Conservation (phyloP, 2,113 vertebrate genomes). For the Fulica atra region DNA sequence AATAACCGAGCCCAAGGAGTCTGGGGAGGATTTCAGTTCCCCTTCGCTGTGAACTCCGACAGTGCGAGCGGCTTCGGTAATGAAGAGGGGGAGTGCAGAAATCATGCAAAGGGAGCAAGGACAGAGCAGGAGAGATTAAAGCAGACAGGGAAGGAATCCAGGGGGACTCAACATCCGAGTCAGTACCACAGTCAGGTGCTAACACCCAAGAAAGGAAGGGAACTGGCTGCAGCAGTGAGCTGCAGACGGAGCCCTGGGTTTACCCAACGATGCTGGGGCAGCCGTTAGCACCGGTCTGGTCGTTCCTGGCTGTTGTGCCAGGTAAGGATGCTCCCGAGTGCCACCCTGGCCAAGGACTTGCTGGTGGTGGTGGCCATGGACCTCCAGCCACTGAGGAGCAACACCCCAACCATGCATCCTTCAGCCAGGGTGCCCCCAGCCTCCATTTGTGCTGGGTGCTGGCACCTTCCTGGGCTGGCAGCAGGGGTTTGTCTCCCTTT, state of each 20-base stretch:
- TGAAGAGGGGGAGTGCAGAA: slow-evolving; percentile 66
- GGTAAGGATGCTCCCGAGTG: accelerated
- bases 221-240: not conserved
- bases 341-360: not conserved
- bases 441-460: not conserved
- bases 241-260: accelerated
- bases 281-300: accelerated
- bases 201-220: not conserved
- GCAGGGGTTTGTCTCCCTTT: not conserved
- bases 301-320: not conserved
- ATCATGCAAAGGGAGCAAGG: not conserved
- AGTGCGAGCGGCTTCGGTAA: not conserved
- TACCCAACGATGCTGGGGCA: accelerated
- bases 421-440: not conserved
- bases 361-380: accelerated
- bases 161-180: not conserved
- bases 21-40: not conserved
- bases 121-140: not conserved
- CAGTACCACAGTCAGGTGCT: not conserved
- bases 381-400: not conserved
- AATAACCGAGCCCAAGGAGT: slow-evolving; percentile 6
- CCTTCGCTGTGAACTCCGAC: not conserved
- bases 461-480: not conserved
- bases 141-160: not conserved
- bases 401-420: accelerated